Conservation (phyloP, 2,888 invertebrate genomes). For the Eueremaeus valkanovi region DNA sequence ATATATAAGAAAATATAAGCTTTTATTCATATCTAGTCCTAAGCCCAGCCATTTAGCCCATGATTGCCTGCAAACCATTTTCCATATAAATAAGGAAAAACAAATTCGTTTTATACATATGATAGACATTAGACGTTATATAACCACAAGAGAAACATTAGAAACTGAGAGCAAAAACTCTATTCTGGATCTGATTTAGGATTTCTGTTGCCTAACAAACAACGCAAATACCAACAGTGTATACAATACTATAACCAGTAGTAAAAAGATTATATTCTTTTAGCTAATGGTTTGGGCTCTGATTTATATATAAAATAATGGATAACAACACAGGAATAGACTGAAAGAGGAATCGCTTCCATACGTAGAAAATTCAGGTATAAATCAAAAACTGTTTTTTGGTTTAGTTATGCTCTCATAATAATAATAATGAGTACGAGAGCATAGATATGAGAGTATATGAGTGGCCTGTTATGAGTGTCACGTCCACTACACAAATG, state of each 20-base stretch:
- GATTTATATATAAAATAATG: neutral
- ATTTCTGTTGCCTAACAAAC: neutral
- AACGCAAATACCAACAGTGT: neutral
- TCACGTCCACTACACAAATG: conserved; percentile 18
- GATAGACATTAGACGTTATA: neutral
- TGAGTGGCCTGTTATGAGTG: conserved; percentile 10
- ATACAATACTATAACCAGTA: too few relatives aligned
- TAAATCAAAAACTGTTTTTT: neutral
- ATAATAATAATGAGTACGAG: neutral
- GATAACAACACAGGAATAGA: neutral
- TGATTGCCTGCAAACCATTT: neutral
- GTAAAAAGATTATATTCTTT: neutral
- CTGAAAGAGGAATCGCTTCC: neutral
- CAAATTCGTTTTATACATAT: neutral
- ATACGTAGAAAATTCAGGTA: neutral
- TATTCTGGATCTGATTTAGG: neutral
- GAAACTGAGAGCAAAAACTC: neutral
- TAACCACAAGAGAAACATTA: conserved; percentile 26
- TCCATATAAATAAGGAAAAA: neutral
- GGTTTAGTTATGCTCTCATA: too few relatives aligned
- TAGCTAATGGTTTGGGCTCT: neutral
- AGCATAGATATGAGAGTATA: neutral
- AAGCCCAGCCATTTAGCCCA: neutral
- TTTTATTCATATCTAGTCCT: neutral
- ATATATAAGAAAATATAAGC: too few relatives aligned